phyloP scores from a whole-genome alignment of 2,888 invertebrate species.

The Dermolepida albohirtum region DNA sequence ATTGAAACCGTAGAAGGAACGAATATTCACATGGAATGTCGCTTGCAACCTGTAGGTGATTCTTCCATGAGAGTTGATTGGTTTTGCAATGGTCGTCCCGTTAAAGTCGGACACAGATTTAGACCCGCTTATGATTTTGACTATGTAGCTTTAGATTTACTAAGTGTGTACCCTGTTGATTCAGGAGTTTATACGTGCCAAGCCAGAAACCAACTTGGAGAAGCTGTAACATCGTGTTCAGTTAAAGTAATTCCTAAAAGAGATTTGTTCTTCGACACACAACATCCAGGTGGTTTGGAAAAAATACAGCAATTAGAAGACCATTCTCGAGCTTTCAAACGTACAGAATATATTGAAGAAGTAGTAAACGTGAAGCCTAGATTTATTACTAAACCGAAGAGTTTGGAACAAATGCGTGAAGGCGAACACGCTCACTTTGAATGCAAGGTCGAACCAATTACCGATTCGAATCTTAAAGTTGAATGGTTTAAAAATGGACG shows the following conservation, averaged over 20 bases:
- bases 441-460: slow-evolving; percentile 96
- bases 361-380: slow-evolving; percentile 84
- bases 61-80: slow-evolving; percentile 94
- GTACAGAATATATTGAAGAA: slow-evolving; percentile 85
- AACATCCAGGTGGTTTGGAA: slow-evolving; percentile 91
- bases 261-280: slow-evolving; percentile 87
- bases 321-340: slow-evolving; percentile 80
- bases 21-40: slow-evolving; percentile 92
- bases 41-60: slow-evolving; percentile 91
- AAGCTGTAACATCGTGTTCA: slow-evolving; percentile 93
- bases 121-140: slow-evolving; percentile 97
- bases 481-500: slow-evolving; percentile 97
- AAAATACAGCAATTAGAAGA: slow-evolving; percentile 94
- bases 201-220: slow-evolving; percentile 93
- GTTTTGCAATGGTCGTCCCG: slow-evolving; percentile 94
- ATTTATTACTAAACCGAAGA: slow-evolving; percentile 90
- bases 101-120: slow-evolving; percentile 93
- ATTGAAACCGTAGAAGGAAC: slow-evolving; percentile 91
- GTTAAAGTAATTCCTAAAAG: slow-evolving; percentile 90
- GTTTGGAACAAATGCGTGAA: slow-evolving; percentile 85
- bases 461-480: slow-evolving; percentile 95
- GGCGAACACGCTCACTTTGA: slow-evolving; percentile 97
- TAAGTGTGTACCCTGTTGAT: slow-evolving; percentile 97
- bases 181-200: slow-evolving; percentile 96
- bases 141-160: slow-evolving; percentile 94